A percentile compares a stretch with the other conserved stretches of the same genome.
Conservation (phyloP, 1,140 invertebrate species). For the Drosophila fuyamai region DNA sequence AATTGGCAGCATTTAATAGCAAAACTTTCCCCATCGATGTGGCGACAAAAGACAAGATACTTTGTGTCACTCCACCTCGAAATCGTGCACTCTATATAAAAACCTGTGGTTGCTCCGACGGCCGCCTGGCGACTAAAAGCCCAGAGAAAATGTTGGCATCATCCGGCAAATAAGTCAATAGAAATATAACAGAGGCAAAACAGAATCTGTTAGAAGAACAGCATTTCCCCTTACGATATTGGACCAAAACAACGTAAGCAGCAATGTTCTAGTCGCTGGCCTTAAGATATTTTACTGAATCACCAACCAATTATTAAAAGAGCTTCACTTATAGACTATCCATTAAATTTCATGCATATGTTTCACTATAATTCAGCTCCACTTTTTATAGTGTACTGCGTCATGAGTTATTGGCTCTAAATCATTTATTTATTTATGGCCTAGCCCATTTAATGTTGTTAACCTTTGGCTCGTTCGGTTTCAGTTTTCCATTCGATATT, state of each 20-base stretch:
- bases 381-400: conserved; percentile 48
- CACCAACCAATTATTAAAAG: neutral
- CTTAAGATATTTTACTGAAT: neutral
- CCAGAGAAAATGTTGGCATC: conserved; percentile 2
- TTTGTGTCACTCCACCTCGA: conserved; percentile 23
- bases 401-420: conserved; percentile 62
- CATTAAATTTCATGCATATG: conserved; percentile 22
- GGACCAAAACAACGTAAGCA: conserved; percentile 32
- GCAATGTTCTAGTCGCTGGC: neutral
- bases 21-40: conserved; percentile 73
- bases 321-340: neutral
- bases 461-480: conserved; percentile 47
- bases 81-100: conserved; percentile 27
- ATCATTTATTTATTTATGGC: conserved; percentile 68
- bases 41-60: conserved; percentile 61
- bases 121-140: conserved; percentile 58
- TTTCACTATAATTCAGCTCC: conserved; percentile 21
- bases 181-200: conserved; percentile 28
- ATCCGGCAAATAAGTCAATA: conserved; percentile 12
- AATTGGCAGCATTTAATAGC: conserved; percentile 76
- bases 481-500: conserved; percentile 47
- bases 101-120: conserved; percentile 52
- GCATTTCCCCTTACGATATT: conserved; percentile 76
- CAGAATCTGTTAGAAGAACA: conserved; percentile 24
- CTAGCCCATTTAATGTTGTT: conserved; percentile 58